Base-by-base conservation (phyloP, 2,888 invertebrate species). In the Plusia festucae region DNA sequence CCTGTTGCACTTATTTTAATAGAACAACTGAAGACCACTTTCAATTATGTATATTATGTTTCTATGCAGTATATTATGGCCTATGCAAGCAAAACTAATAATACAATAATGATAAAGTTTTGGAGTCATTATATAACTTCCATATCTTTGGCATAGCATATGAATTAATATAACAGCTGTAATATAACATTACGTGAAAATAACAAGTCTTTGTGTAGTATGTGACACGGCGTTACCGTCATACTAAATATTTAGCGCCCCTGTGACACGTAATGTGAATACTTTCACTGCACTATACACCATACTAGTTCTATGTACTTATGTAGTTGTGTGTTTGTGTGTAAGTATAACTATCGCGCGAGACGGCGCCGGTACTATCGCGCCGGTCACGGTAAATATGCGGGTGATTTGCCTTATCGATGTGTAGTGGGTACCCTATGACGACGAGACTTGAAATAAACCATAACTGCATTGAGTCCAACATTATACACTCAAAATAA, bases 261-360 rank as follows among this genome's bases (percentile, higher is more conserved):
- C 59, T 65, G 68, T 54, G 61, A 60, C 51, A 68, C 64, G 68
- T 68, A 68, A 64, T 57, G 49, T 44, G 53, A 51, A 40, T 32
- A 77, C 78, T 77, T 77, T 73, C 78, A 64, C 75, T 60, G 15
- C 49, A 16, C 18, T 40, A 40, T 34, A 11, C 46, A n/a, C n/a
- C n/a, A n/a, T n/a, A n/a, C n/a, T n/a, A n/a, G n/a, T n/a, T n/a
- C n/a, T n/a, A n/a, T n/a, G n/a, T n/a, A n/a, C n/a, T n/a, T n/a
- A n/a, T n/a, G n/a, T n/a, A n/a, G n/a, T n/a, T n/a, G n/a, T n/a
- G n/a, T n/a, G n/a, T n/a, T n/a, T n/a, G n/a, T n/a, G 40, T n/a
- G 40, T n/a, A 30, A 49, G 56, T 67, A 68, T 34, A 40, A 53
- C 24, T 32, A 53, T 53, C 30, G 46, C 32, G n/a, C 56, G 34